Evolutionary conservation across 2,797 vertebrate species (phyloP).

Genomic region (Oreochromis grahami): DNA sequence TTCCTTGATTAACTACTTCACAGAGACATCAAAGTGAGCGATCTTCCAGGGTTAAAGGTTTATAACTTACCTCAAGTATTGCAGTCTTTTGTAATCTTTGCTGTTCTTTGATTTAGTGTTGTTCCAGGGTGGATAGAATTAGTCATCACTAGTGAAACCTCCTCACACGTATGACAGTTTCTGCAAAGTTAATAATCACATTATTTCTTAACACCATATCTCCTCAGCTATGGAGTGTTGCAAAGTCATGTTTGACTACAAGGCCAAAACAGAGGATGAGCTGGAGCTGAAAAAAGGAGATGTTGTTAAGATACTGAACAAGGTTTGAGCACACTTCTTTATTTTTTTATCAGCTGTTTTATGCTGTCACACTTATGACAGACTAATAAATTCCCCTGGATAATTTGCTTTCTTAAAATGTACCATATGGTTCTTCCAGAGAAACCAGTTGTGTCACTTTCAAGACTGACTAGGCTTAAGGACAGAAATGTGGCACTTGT

Average conservation of each 20-base stretch:
- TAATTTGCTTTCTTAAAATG: neutral
- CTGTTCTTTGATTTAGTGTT: neutral
- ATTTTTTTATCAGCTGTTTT: neutral
- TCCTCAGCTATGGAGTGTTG: constrained; percentile 73
- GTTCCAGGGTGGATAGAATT: neutral
- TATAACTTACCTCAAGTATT: neutral
- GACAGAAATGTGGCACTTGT: neutral
- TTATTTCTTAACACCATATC: neutral
- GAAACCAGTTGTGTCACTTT: constrained; percentile 27
- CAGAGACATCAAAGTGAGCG: neutral
- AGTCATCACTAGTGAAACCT: neutral
- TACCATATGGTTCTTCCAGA: neutral
- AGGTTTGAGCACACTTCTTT: constrained; percentile 70
- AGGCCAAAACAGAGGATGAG: constrained; percentile 77
- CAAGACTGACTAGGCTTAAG: neutral
- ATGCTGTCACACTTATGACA: neutral
- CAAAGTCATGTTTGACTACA: constrained; percentile 84
- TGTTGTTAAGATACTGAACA: constrained; percentile 74
- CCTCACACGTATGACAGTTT: neutral
- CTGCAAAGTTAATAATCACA: neutral
- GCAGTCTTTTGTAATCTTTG: neutral
- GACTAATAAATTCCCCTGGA: neutral
- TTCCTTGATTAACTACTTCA: neutral
- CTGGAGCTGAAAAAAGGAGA: constrained; percentile 81
- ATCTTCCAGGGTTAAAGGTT: constrained; percentile 4